Conservation (phyloP, 2,797 vertebrate species). For the Pangasius krempfi region DNA sequence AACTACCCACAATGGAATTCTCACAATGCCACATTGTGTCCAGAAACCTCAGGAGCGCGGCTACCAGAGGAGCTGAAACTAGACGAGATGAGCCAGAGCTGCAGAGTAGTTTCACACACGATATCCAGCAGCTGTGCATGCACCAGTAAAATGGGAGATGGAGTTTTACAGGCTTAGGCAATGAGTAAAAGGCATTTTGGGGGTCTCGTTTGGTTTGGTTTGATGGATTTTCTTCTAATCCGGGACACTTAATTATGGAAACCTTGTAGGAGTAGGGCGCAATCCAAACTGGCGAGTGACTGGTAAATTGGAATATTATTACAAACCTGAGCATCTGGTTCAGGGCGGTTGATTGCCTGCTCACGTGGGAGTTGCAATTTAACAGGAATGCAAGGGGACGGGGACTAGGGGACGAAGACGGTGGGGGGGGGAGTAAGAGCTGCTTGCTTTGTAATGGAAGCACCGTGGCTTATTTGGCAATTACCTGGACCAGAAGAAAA, state of each 20-base stretch:
- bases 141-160: slow-evolving; percentile 69
- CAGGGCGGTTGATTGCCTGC: slow-evolving; percentile 78
- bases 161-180: slow-evolving; percentile 69
- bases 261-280: slow-evolving; percentile 74
- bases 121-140: slow-evolving; percentile 61
- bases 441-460: slow-evolving; percentile 59
- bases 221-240: slow-evolving; percentile 69
- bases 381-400: slow-evolving; percentile 74
- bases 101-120: slow-evolving; percentile 31
- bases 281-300: slow-evolving; percentile 75
- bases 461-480: slow-evolving; percentile 63
- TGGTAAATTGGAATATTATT: slow-evolving; percentile 83
- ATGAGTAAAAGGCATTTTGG: slow-evolving; percentile 66
- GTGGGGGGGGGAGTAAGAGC: slow-evolving; percentile 17
- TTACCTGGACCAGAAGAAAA: slow-evolving; percentile 66
- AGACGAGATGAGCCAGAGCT: slow-evolving; percentile 57
- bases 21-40: slow-evolving; percentile 67
- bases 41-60: slow-evolving; percentile 66
- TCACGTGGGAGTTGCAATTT: slow-evolving; percentile 81
- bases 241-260: slow-evolving; percentile 74
- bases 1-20: slow-evolving; percentile 65
- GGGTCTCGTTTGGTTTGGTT: slow-evolving; percentile 52
- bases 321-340: slow-evolving; percentile 75
- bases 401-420: slow-evolving; percentile 25
- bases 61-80: slow-evolving; percentile 65